phyloP scores from a whole-genome alignment of 2,113 vertebrate genomes.

The Dissostichus mawsoni region DNA sequence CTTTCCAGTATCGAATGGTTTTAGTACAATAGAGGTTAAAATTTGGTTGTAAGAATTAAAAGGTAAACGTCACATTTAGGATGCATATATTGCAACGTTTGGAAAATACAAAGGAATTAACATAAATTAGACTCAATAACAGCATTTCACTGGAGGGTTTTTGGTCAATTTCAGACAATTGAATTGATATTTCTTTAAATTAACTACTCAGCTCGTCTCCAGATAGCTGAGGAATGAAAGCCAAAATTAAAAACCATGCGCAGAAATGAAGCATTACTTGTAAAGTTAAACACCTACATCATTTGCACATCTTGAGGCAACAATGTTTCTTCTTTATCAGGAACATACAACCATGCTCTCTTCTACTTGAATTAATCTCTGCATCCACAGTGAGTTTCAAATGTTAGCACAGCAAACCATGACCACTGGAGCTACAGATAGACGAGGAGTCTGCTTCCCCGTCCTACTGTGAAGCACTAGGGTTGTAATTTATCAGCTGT shows the following conservation, averaged over 20 bases:
- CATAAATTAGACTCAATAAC: background rate
- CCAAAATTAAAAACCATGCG: background rate
- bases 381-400: background rate
- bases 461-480: background rate
- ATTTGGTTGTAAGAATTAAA: background rate
- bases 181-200: background rate
- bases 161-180: background rate
- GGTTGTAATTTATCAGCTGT: background rate
- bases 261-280: background rate
- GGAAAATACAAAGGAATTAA: background rate
- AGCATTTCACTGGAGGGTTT: background rate
- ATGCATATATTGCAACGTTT: background rate
- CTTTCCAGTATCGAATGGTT: background rate
- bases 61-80: background rate
- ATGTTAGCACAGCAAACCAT: background rate
- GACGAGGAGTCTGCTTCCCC: background rate
- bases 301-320: background rate
- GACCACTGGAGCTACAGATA: too few species aligned
- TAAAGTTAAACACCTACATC: background rate
- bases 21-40: background rate
- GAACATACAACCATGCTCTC: background rate
- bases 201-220: background rate
- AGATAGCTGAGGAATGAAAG: background rate
- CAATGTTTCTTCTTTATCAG: background rate
- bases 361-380: background rate